phyloP scores from a whole-genome alignment of 2,797 vertebrate species.

The Necrosyrtes monachus region DNA sequence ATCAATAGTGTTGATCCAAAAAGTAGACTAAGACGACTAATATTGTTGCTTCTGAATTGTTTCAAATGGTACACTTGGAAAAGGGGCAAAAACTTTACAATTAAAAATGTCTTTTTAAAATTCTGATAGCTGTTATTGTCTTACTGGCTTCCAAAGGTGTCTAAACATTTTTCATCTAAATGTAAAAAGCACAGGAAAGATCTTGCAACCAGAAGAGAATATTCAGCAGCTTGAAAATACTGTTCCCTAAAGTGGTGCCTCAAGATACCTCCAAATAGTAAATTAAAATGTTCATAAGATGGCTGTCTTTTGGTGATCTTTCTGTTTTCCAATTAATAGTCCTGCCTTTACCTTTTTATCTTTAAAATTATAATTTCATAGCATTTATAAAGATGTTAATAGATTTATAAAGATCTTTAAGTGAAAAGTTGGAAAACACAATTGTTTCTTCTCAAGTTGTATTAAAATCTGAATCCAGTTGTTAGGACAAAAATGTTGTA shows the following conservation, averaged over 20 bases:
- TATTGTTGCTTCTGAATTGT: neutral
- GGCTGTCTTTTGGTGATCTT: neutral
- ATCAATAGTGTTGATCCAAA: neutral
- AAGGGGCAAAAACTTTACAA: neutral
- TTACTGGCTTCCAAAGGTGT: neutral
- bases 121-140: neutral
- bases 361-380: neutral
- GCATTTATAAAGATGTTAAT: neutral
- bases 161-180: neutral
- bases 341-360: neutral
- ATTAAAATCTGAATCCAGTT: neutral
- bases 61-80: neutral
- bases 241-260: neutral
- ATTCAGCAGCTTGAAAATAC: neutral
- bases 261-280: neutral
- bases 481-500: neutral
- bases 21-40: neutral
- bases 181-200: neutral
- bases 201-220: neutral
- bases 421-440: neutral
- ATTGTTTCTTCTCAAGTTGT: neutral
- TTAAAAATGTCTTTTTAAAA: neutral
- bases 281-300: neutral
- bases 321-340: neutral
- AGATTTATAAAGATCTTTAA: neutral